phyloP scores from a whole-genome alignment of 2,797 vertebrate genomes.

The Graptemys geographica region DNA sequence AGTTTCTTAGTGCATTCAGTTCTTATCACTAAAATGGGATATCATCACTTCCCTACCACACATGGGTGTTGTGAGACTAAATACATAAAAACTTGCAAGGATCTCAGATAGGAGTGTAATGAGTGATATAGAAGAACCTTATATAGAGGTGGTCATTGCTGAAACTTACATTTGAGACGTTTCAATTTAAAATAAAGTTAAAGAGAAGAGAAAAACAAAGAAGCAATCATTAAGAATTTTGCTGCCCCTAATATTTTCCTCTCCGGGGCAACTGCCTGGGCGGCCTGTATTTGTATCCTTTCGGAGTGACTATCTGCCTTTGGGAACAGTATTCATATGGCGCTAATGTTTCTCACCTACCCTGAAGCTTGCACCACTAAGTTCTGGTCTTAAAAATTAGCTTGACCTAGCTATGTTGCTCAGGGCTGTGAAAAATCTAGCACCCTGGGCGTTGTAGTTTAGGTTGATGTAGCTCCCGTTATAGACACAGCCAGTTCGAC shows the following conservation, averaged over 20 bases:
- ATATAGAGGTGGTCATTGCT: neutral
- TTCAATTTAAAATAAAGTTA: neutral
- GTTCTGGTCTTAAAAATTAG: neutral
- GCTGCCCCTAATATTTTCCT: neutral
- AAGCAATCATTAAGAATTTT: neutral
- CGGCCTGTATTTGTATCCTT: neutral
- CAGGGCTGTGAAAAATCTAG: neutral
- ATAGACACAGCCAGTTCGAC: neutral
- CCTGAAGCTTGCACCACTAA: constrained; percentile 17
- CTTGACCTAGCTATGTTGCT: neutral
- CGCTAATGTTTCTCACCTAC: constrained; percentile 8
- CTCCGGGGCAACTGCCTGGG: neutral
- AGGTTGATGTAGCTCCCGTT: neutral
- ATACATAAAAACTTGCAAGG: rapidly evolving
- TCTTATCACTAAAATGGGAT: rapidly evolving
- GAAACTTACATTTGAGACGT: neutral
- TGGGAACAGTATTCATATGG: constrained; percentile 1
- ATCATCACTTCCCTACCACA: neutral
- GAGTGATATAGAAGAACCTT: neutral
- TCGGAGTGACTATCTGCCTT: constrained; percentile 7
- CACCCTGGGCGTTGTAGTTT: neutral
- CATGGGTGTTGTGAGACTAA: neutral
- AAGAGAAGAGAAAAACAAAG: neutral
- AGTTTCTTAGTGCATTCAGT: neutral
- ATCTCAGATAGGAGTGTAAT: neutral